Base-by-base conservation (phyloP, 2,113 vertebrate species). In the Alligator mississippiensis region DNA sequence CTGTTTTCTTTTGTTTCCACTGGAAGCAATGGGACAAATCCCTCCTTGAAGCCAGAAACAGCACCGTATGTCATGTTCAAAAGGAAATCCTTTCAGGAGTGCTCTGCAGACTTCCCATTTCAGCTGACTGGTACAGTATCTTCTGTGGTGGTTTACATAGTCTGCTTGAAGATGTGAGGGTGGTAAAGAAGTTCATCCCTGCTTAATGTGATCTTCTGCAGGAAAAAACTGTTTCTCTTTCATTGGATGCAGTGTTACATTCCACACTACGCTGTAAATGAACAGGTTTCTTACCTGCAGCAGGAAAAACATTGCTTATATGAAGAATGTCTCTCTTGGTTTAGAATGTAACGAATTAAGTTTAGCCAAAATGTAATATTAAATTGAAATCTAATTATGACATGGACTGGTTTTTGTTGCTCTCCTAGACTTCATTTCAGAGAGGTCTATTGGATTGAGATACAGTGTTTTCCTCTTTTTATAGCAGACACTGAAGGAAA, bases 151-250 rank as follows among this genome's bases (percentile, higher is more conserved):
- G 61, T 82, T 21, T 12, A 17, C 59, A 59, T 14, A 5, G 28
- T 13, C 47, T 47, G n/a, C 38, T 2, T 12, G 30, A 60, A 61
- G 64, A 16, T 9, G 47, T 10, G 3, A 0, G 12, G 64, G 28
- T 68, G 28, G 16, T 27, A 68, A 30, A 68, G 64, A n/a, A n/a
- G 27, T 30, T 16, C 5, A 7, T 3, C 64, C 17, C 28, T 17
- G 64, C 30, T 68, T 64, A 47, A 47, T 47, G 47, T 47, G 47
- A 28, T 30, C 64, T 68, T 68, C 64, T 47, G 47, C 64, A 17
- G 30, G 64, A 9, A 68, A n/a, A 30, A n/a, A 15, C 16, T 30
- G 8, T 68, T 30, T 55, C 12, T 30, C 14, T 81, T 22, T 57
- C 63, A 14, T 54, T 25, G 21, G 16, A 19, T 17, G 28, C 38